Evolutionary conservation across 2,113 vertebrate genomes (phyloP).

Genomic region (Falcunculus frontatus): DNA sequence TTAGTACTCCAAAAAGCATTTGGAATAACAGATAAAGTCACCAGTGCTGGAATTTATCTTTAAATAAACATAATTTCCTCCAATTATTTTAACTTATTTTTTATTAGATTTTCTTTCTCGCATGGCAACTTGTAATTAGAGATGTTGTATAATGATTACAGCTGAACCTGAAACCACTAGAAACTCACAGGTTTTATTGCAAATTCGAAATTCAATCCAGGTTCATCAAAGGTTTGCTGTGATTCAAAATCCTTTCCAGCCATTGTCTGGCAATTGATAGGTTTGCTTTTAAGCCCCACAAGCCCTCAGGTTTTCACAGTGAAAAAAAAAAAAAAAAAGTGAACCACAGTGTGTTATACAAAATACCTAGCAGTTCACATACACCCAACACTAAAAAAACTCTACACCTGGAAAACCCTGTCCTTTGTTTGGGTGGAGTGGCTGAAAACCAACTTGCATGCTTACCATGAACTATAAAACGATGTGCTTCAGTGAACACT

Average conservation of each 20-base stretch:
- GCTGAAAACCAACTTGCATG: neutral
- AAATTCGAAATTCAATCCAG: slow-evolving; percentile 1
- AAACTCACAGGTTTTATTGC: slow-evolving; percentile 41
- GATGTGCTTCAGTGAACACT: neutral
- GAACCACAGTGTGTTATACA: neutral
- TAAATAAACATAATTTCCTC: neutral
- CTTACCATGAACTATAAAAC: neutral
- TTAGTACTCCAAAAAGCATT: neutral
- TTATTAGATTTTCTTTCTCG: neutral
- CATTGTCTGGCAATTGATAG: neutral
- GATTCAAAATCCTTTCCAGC: slow-evolving; percentile 37
- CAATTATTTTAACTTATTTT: neutral
- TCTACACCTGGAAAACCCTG: neutral
- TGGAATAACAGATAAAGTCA: neutral
- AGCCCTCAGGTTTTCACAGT: neutral
- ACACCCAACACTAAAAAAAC: neutral
- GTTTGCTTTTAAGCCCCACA: neutral
- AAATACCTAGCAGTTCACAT: neutral
- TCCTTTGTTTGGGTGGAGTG: neutral
- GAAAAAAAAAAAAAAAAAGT: neutral
- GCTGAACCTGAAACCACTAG: slow-evolving; percentile 13
- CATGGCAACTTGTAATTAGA: neutral
- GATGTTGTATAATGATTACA: neutral
- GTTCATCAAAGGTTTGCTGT: slow-evolving; percentile 34
- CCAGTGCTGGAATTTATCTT: neutral